A percentile compares a stretch with the other conserved stretches of the same genome.
These are phyloP conservation scores for Ramphastos sulfuratus DNA, from an alignment of 2,113 vertebrate species.

Conservation along the genomic window DNA sequence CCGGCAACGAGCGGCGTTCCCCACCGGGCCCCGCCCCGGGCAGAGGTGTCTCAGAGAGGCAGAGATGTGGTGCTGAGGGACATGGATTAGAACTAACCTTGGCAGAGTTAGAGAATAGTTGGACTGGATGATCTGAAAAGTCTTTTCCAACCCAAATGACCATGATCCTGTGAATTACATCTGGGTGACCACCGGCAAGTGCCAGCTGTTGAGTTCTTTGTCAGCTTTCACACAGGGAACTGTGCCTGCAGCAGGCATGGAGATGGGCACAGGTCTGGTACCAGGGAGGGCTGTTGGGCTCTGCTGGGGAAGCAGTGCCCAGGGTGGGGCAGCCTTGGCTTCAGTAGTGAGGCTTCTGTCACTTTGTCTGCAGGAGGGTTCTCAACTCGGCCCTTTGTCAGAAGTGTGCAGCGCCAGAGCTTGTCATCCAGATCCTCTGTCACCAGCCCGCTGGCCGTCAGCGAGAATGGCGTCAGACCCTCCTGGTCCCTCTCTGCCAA, in stretches of 20 bases:
- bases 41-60: no score
- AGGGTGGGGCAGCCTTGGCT: neutral
- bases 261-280: accelerated
- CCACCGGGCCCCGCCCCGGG: no score
- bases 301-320: accelerated
- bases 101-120: no score
- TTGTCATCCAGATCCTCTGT: constrained; percentile 90
- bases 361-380: constrained; percentile 85
- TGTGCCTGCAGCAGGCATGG: neutral
- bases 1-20: no score
- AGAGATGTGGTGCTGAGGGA: no score
- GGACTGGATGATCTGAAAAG: no score
- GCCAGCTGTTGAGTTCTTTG: neutral
- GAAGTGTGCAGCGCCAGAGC: constrained; percentile 96
- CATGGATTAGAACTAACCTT: no score
- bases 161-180: neutral
- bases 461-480: constrained; percentile 87
- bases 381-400: constrained; percentile 93
- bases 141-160: no score
- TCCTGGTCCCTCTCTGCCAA: constrained; percentile 94
- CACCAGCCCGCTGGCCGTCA: constrained; percentile 90
- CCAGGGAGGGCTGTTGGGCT: neutral
- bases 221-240: neutral
- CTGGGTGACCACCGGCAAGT: neutral
- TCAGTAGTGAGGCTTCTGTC: neutral